phyloP scores from a whole-genome alignment of 2,797 vertebrate species.

The Gila robusta region DNA sequence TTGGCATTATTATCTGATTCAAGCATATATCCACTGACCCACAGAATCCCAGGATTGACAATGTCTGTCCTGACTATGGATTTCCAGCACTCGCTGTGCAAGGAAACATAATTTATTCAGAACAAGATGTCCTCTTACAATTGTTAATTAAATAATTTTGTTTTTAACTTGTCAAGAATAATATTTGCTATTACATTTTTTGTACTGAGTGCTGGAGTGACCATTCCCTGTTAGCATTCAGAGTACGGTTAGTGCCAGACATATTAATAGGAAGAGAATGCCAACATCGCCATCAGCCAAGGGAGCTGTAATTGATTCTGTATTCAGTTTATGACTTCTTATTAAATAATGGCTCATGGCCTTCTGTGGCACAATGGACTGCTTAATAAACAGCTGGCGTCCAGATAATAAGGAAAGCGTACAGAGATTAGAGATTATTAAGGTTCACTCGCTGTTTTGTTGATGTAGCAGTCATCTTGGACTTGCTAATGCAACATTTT shows the following conservation, averaged over 20 bases:
- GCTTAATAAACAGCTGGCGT: neutral
- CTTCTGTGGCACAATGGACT: neutral
- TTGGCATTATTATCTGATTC: neutral
- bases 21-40: neutral
- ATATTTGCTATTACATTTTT: neutral
- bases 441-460: neutral
- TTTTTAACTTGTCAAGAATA: neutral
- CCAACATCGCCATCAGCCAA: neutral
- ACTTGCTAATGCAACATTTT: neutral
- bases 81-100: neutral
- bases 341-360: neutral
- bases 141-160: too few species aligned
- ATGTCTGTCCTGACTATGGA: neutral
- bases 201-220: neutral
- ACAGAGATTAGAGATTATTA: neutral
- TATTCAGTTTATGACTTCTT: conserved; percentile 10
- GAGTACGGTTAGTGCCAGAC: neutral
- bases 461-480: neutral
- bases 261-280: neutral
- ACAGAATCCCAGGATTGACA: neutral
- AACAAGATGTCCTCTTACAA: neutral
- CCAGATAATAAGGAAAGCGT: neutral
- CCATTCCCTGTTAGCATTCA: neutral
- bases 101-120: neutral
- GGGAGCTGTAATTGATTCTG: conserved; percentile 12